These are phyloP conservation scores for Adrianichthys oophorus DNA, from an alignment of 2,797 vertebrate genomes.

Conservation along the genomic window DNA sequence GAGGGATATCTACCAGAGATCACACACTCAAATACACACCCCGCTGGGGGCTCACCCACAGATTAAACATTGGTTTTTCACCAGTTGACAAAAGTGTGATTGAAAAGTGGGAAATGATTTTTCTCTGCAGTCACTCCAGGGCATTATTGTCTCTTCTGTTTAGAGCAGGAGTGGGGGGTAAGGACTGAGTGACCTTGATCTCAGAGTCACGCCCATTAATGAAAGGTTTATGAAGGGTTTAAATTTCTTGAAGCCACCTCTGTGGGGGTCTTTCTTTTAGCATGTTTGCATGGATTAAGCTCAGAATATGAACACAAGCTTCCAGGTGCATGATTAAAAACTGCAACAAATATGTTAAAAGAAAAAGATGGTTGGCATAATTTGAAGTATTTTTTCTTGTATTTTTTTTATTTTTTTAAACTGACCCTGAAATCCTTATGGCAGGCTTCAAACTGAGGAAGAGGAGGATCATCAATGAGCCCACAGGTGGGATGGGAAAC, in stretches of 20 bases:
- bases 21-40: too few species aligned
- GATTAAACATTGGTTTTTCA: slow-evolving; percentile 53
- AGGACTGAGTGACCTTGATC: slow-evolving; percentile 55
- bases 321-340: too few species aligned
- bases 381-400: neutral
- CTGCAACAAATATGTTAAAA: too few species aligned
- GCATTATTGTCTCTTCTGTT: slow-evolving; percentile 62
- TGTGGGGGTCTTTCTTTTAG: too few species aligned
- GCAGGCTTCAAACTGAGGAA: slow-evolving; percentile 95
- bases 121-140: slow-evolving; percentile 32
- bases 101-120: slow-evolving; percentile 1
- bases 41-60: slow-evolving; percentile 12
- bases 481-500: slow-evolving; percentile 85
- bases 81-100: slow-evolving; percentile 38
- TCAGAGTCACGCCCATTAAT: too few species aligned
- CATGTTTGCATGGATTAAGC: too few species aligned
- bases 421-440: neutral
- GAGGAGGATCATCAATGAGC: slow-evolving; percentile 86
- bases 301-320: too few species aligned
- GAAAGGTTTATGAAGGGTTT: too few species aligned
- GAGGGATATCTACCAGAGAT: too few species aligned
- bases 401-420: neutral
- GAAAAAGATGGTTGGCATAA: too few species aligned
- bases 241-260: too few species aligned
- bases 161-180: slow-evolving; percentile 56